Percentiles rank a stretch among this genome's conserved stretches.
phyloP scores from a whole-genome alignment of 2,797 vertebrate genomes.

The Enoplosus armatus region DNA sequence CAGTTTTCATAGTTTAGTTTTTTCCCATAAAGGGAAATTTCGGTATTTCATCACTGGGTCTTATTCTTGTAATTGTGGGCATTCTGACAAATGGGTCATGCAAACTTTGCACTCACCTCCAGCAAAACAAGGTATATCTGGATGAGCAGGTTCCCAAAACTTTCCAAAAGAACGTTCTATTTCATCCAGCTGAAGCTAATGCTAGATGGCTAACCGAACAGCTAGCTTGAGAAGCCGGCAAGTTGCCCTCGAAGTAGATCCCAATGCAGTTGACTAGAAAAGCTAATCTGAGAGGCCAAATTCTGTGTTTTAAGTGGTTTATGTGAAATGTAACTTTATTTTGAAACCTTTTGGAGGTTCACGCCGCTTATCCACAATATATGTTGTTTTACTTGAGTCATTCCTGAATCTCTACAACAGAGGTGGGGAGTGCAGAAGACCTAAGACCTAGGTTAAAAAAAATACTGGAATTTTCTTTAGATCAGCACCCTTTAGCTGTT shows the following conservation, averaged over 20 bases:
- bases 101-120: neutral
- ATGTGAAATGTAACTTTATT: neutral
- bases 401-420: neutral
- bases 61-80: neutral
- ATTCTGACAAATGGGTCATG: neutral
- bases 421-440: neutral
- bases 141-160: neutral
- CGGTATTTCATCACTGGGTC: neutral
- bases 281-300: neutral
- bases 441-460: neutral
- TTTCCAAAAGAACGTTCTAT: neutral
- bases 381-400: neutral
- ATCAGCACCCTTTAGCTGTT: conserved; percentile 13
- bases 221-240: neutral
- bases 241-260: neutral
- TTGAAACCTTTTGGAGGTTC: neutral
- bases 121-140: neutral
- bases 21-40: neutral
- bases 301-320: neutral
- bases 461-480: neutral
- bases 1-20: neutral
- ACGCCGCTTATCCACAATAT: neutral
- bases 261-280: neutral
- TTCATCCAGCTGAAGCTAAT: neutral
- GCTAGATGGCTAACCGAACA: neutral